Percentiles rank a stretch among this genome's conserved stretches.
Evolutionary conservation across 1,140 invertebrate species (phyloP).

Genomic region (Daktulosphaira vitifoliae): DNA sequence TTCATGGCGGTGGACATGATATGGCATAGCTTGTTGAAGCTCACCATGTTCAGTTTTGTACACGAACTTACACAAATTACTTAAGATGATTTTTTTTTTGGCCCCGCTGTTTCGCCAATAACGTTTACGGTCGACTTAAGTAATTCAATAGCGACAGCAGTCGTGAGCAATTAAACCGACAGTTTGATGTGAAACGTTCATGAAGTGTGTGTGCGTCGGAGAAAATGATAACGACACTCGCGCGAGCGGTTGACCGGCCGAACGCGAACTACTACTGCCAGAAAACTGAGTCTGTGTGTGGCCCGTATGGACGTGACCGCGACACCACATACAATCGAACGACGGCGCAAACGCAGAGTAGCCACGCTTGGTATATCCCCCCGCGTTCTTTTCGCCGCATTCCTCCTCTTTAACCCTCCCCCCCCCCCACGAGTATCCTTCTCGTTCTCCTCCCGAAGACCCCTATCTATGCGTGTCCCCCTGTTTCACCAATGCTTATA

Average conservation of each 20-base stretch:
- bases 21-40: too few relatives aligned
- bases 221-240: neutral
- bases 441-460: neutral
- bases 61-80: too few relatives aligned
- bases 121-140: neutral
- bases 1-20: too few relatives aligned
- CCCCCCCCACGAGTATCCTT: neutral
- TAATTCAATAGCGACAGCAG: neutral
- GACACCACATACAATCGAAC: slow-evolving; percentile 8
- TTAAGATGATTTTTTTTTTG: too few relatives aligned
- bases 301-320: slow-evolving; percentile 20
- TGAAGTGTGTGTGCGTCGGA: too few relatives aligned
- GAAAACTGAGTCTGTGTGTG: neutral
- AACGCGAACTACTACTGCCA: slow-evolving; percentile 16
- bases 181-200: too few relatives aligned
- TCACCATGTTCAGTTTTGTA: too few relatives aligned
- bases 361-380: too few relatives aligned
- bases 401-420: neutral
- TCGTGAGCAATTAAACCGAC: neutral
- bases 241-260: slow-evolving; percentile 6
- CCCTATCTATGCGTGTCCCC: neutral
- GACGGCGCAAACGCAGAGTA: neutral
- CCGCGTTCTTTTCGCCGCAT: neutral
- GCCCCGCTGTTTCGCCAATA: too few relatives aligned
- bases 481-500: neutral